Base-by-base conservation (phyloP, 2,888 invertebrate genomes). In the Cantharis rustica region DNA sequence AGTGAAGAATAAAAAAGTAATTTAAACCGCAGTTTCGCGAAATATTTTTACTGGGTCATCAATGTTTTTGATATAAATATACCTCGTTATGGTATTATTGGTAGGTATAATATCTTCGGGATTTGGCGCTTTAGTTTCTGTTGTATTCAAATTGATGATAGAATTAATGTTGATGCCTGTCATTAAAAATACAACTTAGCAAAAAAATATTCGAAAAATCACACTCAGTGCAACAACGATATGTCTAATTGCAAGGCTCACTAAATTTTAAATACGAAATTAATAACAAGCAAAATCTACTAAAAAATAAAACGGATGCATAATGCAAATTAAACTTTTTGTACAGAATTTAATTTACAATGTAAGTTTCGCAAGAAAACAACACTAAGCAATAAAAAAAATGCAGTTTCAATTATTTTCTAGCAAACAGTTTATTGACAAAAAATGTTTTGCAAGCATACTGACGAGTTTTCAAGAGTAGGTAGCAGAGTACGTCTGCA, bases 1-100 rank as follows among this genome's bases (percentile, higher is more conserved):
- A 47, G 47, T n/a, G 47, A 47, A n/a, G n/a, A 47, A n/a, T 47
- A 47, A n/a, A 47, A 47, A 47, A 47, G n/a, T n/a, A 47, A 13
- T 80, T 87, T 84, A 88, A 78, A 88, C 88, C 20, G 88, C 86
- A 69, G 88, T 88, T 85, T 88, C 88, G 79, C 87, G 85, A 82
- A 88, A 88, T 80, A 88, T 85, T 84, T 88, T 88, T 27, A 88
- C 85, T 10, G 88, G 87, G 79, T 87, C 87, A 80, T 87, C 84
- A 75, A 87, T 85, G 80, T 87, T 88, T 82, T 87, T 85, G 79
- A 88, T 88, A 80, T 86, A 88, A 84, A 88, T 86, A 81, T 87
- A 88, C 79, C 85, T 85, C 71, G 86, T 84, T 77, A 84, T 81
- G 20, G 79, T 16, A 71, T 79, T 79, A 26, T 47, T 47, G 47